Base-by-base conservation (phyloP, 2,113 vertebrate genomes). In the Ammodytes dubius region DNA sequence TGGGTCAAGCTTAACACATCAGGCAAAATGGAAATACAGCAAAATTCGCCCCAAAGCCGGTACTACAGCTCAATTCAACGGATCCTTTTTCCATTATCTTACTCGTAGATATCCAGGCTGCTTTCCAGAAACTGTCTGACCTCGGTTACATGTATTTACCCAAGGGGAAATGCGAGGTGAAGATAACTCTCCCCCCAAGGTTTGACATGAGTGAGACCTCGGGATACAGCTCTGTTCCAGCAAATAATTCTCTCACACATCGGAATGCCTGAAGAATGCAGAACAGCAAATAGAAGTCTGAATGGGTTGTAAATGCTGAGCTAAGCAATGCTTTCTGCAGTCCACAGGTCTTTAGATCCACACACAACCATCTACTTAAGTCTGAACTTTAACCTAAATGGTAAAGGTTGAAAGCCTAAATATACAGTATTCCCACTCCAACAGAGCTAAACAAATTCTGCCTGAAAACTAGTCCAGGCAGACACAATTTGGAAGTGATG, bases 141-240 rank as follows among this genome's bases (percentile, higher is more conserved):
- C 70, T 4, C 9, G 85, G 88, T 83, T 83, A 79, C 27, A 15
- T 39, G 79, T 72, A 81, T 87, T 89, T 81, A 83, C 73, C 66
- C 35, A 61, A 70, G 57, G 79, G 82, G 78, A 88, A 80, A 81
- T 58, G 27, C 27, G 59, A 86, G 61, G 75, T 59, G 65, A 82
- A 12, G 52, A 64, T 37, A 65, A 54, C 43, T 70, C 79, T n/a
- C 80, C 58, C 14, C 52, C 37, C 27, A 27, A 66, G 82, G 53
- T 81, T 80, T 88, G 81, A 88, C 71, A 89, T 59, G 61, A 37
- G 60, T 59, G 43, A 49, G 74, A 84, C 77, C 81, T 79, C 17
- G 7, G 70, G 15, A 83, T 70, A 45, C 69, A 83, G 56, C 53
- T 82, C 4, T 61, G 52, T 63, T 84, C 75, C 45, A 50, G 72